phyloP scores from a whole-genome alignment of 2,113 vertebrate species.

The Dipodomys stephensi region DNA sequence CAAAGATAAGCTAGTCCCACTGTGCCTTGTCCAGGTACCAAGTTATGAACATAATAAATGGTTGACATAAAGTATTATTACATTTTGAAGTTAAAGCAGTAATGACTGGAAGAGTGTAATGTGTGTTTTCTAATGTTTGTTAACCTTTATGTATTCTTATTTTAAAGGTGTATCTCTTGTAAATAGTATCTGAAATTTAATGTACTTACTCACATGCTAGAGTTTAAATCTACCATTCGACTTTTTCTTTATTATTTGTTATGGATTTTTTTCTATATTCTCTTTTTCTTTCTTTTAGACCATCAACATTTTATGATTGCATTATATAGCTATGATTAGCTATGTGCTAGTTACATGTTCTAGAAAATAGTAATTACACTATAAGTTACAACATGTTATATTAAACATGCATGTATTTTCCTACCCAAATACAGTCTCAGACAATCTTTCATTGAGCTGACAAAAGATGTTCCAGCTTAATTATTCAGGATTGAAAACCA shows the following conservation, averaged over 20 bases:
- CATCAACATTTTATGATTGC: not conserved
- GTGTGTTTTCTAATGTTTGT: not conserved
- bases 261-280: not conserved
- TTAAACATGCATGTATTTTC: not conserved
- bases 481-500: not conserved
- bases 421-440: not conserved
- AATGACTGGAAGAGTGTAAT: not conserved
- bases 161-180: not conserved
- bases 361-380: not conserved
- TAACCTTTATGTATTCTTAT: not conserved
- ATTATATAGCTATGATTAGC: not conserved
- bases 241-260: not conserved
- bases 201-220: not conserved
- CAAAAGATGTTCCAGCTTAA: too few species aligned
- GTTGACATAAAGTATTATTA: not conserved
- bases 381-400: not conserved
- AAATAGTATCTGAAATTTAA: not conserved
- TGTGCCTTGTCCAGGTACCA: not conserved
- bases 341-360: not conserved
- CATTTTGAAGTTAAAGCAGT: not conserved
- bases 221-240: not conserved
- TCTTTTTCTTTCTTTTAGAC: not conserved
- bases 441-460: not conserved
- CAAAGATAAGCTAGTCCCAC: not conserved
- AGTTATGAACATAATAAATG: not conserved